Evolutionary conservation across 35 echinoderm and acorn worm species (phyloP).

Genomic region (Diadema setosum): DNA sequence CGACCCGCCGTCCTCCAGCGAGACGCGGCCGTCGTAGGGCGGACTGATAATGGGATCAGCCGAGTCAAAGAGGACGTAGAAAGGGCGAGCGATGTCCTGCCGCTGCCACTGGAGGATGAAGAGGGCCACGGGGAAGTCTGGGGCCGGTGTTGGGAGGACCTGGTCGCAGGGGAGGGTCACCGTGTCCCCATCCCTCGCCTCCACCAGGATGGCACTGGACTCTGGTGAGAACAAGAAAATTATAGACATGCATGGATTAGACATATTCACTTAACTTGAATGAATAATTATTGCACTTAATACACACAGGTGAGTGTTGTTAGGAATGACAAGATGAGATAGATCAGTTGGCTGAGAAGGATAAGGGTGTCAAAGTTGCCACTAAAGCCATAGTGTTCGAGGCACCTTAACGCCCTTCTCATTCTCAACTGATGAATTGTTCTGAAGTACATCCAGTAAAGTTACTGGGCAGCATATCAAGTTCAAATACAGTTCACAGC

Average conservation of each 20-base stretch:
- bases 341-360: neutral
- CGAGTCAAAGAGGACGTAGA: constrained; percentile 48
- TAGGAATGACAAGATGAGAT: neutral
- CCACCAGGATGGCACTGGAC: neutral
- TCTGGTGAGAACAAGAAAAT: neutral
- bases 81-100: constrained; percentile 23
- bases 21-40: constrained; percentile 31
- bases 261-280: neutral
- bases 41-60: constrained; percentile 3
- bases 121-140: constrained; percentile 31
- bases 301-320: neutral
- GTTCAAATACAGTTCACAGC: too few species aligned
- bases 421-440: too few species aligned
- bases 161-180: constrained; percentile 61
- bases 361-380: too few species aligned
- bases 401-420: neutral
- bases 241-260: neutral
- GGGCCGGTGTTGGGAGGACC: constrained; percentile 42
- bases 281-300: neutral
- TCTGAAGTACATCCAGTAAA: too few species aligned
- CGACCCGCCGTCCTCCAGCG: neutral
- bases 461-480: too few species aligned
- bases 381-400: too few species aligned
- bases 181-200: constrained; percentile 35
- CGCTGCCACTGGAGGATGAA: constrained; percentile 68